Evolutionary conservation across 2,113 vertebrate genomes (phyloP).

Genomic region (Lasiurus borealis): DNA sequence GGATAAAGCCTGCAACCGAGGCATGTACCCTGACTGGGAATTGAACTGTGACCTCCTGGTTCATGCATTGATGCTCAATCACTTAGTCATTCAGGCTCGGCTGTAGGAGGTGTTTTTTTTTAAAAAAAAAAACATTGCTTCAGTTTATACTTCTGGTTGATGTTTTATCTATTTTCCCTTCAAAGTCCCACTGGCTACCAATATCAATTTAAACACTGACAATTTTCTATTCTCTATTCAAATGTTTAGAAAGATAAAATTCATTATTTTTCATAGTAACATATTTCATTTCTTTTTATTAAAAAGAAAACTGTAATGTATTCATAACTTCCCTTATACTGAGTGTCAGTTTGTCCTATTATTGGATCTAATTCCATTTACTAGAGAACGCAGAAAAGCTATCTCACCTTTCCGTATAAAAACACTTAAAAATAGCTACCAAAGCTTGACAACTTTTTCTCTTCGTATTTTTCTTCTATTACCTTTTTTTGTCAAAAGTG

Average conservation of each 20-base stretch:
- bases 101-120: too few species aligned
- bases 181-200: neutral
- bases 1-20: too few species aligned
- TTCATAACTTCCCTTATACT: neutral
- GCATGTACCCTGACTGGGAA: too few species aligned
- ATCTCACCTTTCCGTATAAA: neutral
- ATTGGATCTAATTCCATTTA: neutral
- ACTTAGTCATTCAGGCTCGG: too few species aligned
- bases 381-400: neutral
- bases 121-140: neutral
- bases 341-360: neutral
- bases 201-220: neutral
- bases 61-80: too few species aligned
- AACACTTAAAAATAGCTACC: neutral
- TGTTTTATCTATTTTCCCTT: neutral
- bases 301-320: neutral
- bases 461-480: neutral
- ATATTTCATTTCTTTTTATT: neutral
- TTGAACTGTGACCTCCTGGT: too few species aligned
- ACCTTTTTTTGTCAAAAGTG: neutral
- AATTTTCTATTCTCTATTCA: neutral
- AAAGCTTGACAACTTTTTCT: neutral
- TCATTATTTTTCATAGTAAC: neutral
- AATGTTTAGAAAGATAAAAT: neutral
- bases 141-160: neutral